phyloP scores from a whole-genome alignment of 2,113 vertebrate species.

The Poeciliopsis prolifica region DNA sequence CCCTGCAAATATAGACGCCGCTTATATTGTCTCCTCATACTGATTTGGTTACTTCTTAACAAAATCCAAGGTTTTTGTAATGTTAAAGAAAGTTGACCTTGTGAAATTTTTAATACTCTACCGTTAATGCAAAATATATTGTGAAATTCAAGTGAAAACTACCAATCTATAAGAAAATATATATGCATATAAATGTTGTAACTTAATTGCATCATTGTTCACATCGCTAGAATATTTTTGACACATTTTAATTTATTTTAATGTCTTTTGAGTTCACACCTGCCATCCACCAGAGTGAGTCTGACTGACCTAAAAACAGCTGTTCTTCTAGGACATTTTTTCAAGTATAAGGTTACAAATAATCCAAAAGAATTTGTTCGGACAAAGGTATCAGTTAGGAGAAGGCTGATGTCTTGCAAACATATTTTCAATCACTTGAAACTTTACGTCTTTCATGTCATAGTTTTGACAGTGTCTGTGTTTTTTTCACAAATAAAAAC shows the following conservation, averaged over 20 bases:
- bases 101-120: neutral
- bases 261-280: neutral
- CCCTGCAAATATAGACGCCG: constrained; percentile 7
- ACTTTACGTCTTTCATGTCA: neutral
- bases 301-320: neutral
- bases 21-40: constrained; percentile 25
- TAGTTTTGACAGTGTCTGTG: neutral
- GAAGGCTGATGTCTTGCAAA: neutral
- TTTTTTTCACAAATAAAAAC: neutral
- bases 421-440: no score
- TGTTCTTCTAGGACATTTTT: neutral
- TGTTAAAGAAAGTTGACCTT: neutral
- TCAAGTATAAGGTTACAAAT: neutral
- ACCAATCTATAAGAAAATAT: neutral
- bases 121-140: neutral
- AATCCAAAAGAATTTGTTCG: neutral
- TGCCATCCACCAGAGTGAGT: neutral
- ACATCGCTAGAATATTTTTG: neutral
- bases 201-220: neutral
- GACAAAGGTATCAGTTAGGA: neutral
- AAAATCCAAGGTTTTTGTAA: neutral
- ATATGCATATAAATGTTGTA: neutral
- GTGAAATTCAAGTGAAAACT: neutral
- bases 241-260: neutral
- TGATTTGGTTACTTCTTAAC: neutral